Percentiles rank a stretch among this genome's conserved stretches.
phyloP scores from a whole-genome alignment of 2,888 invertebrate genomes.

The Drosophila subquinaria region DNA sequence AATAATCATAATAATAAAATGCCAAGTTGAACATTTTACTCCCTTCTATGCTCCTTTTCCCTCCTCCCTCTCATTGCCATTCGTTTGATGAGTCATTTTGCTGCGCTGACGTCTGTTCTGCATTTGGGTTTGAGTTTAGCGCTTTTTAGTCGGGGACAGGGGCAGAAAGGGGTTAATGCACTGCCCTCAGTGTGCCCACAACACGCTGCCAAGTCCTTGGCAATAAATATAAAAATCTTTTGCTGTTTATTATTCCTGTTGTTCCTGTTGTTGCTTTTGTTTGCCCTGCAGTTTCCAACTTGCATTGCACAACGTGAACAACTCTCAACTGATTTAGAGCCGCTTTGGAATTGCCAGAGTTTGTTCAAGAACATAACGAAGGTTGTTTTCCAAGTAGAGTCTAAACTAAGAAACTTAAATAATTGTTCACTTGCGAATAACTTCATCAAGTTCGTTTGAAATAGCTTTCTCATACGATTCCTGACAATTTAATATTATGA shows the following conservation, averaged over 20 bases:
- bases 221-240: conserved; percentile 80
- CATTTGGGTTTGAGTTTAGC: conserved; percentile 17
- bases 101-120: conserved; percentile 48
- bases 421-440: not conserved
- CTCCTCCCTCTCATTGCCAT: conserved; percentile 26
- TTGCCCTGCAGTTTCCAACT: conserved; percentile 48
- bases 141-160: conserved; percentile 18
- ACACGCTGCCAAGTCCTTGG: conserved; percentile 56
- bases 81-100: conserved; percentile 77
- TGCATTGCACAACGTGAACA: conserved; percentile 28
- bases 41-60: conserved; percentile 30
- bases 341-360: conserved; percentile 18
- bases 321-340: conserved; percentile 39
- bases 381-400: not conserved
- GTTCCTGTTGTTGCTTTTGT: conserved; percentile 34
- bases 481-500: not conserved
- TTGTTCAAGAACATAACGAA: conserved; percentile 12
- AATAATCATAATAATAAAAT: conserved; percentile 82
- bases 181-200: conserved; percentile 54
- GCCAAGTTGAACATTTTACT: conserved; percentile 79
- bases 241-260: conserved; percentile 51
- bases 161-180: conserved; percentile 77
- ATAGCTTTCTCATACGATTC: not conserved
- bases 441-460: not conserved
- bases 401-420: conserved; percentile 1